phyloP scores from a whole-genome alignment of 2,113 vertebrate genomes.

The Zingel zingel region DNA sequence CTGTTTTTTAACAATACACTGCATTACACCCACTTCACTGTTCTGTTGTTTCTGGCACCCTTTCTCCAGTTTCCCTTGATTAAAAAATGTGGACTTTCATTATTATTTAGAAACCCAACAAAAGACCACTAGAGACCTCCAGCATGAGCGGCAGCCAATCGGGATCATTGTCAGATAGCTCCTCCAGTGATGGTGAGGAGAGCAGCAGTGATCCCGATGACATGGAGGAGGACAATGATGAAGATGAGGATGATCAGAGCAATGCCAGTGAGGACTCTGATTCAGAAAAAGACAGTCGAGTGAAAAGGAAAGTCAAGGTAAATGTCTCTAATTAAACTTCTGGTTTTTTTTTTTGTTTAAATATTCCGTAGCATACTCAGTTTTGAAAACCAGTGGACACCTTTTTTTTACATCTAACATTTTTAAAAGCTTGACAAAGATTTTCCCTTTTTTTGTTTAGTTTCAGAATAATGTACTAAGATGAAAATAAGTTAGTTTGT shows the following conservation, averaged over 20 bases:
- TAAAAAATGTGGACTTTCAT: conserved; percentile 21
- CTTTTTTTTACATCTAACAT: too few relatives aligned
- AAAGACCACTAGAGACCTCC: conserved; percentile 89
- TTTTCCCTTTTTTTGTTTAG: background rate
- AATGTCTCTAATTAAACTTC: background rate
- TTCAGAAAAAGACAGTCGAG: conserved; percentile 86
- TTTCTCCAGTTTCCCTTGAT: background rate
- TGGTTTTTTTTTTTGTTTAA: background rate
- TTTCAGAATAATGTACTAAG: background rate
- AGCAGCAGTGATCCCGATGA: conserved; percentile 94
- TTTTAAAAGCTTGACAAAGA: background rate
- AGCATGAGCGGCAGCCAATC: conserved; percentile 94
- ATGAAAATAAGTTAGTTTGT: background rate
- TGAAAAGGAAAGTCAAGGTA: conserved; percentile 88
- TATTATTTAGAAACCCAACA: conserved; percentile 85
- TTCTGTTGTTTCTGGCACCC: background rate
- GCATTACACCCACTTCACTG: background rate
- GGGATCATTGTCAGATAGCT: conserved; percentile 91
- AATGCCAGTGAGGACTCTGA: conserved; percentile 92
- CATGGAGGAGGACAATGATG: conserved; percentile 83
- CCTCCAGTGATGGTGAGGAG: conserved; percentile 89
- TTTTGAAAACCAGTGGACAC: background rate
- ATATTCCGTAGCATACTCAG: background rate
- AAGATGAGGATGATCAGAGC: conserved; percentile 87
- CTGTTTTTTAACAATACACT: conserved; percentile 4